These are phyloP conservation scores for Pachycephala philippinensis DNA, from an alignment of 2,113 vertebrate species.

Conservation along the genomic window DNA sequence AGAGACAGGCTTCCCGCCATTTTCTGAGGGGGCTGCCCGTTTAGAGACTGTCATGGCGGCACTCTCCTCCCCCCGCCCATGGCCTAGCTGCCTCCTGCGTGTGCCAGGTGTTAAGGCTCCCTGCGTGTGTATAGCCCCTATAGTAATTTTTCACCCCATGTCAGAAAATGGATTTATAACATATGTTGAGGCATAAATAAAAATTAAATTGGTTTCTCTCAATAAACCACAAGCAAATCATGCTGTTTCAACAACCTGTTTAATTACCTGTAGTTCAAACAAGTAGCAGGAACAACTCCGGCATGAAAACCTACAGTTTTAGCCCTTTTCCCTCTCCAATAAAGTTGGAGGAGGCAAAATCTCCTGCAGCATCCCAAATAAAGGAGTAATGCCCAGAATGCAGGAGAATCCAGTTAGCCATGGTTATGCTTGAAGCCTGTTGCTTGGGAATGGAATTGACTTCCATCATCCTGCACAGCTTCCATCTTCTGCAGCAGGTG, in stretches of 20 bases:
- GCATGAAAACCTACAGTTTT: neutral
- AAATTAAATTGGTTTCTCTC: neutral
- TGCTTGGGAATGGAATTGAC: neutral
- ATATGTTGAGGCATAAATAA: neutral
- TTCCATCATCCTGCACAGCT: neutral
- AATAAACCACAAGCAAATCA: neutral
- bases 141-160: neutral
- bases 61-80: neutral
- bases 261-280: neutral
- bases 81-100: neutral
- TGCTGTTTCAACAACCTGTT: neutral
- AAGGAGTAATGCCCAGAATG: neutral
- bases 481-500: neutral
- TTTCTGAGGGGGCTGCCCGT: neutral
- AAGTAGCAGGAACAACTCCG: neutral
- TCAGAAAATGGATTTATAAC: neutral
- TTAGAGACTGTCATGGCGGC: neutral
- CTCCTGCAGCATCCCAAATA: neutral
- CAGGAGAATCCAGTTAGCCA: neutral
- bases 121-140: too few relatives aligned
- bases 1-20: neutral
- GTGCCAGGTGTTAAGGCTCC: neutral
- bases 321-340: neutral
- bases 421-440: fast-evolving
- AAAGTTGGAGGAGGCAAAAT: neutral